Evolutionary conservation across 2,888 invertebrate species (phyloP), one percentile per base, ranked within the genome.

Genomic region (Myopa tessellatipennis): DNA sequence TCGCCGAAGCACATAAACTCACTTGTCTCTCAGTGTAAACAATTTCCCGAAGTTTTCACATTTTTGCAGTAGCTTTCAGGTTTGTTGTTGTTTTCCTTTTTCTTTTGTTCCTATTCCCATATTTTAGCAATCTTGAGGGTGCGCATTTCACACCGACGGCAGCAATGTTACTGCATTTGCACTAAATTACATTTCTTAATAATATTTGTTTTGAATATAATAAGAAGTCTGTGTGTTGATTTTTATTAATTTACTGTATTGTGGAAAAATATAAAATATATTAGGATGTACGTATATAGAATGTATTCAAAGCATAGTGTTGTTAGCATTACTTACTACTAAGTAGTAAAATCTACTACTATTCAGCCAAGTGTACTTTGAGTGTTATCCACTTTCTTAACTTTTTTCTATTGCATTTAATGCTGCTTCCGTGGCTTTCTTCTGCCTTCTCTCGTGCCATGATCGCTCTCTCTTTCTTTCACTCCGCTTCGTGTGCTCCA

Each of bases 401-500:
- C 50, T 18, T 10, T 26, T 38, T 50, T 52, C 16, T 3, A 60
- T 3, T 60, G 16, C 52, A 26, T 18, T 74, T 74, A 18, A 14
- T 18, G 38, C 34, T 2, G 5, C 18, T 26, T 26, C 2, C 34
- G 10, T 67, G n/a, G n/a, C 12, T 65, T 26, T 36, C 55, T 1
- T 36, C 55, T 67, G 52, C 26, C 74, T 72, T 8, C 36, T 52
- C 36, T 12, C 4, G 14, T 61, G 72, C 26, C 77, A 61, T 38
- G 50, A 26, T 67, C 61, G 67, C 70, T 72, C 14, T 26, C n/a
- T 10, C 61, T 58, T 58, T 4, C 7, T 34, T 63, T 18, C n/a
- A 5, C 34, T 3, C 26, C 61, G 8, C 58, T 77, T 74, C 26
- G 72, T 68, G 61, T 79, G 65, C 69, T 61, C 77, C 61, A 76